phyloP scores from a whole-genome alignment of 2,113 vertebrate species.

The Macquaria australasica region DNA sequence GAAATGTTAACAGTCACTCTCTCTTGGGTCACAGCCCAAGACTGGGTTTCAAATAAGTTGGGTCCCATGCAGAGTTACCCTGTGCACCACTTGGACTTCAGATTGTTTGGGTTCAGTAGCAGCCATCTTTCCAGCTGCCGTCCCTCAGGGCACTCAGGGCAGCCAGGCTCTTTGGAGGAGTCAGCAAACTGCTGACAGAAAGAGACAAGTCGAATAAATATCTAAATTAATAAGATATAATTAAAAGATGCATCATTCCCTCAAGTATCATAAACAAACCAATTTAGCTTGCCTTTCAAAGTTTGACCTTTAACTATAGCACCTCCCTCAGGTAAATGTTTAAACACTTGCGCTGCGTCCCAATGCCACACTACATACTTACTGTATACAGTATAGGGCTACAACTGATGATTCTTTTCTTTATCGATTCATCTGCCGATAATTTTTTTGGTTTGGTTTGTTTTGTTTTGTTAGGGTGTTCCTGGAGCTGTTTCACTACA shows the following conservation, averaged over 20 bases:
- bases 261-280: background rate
- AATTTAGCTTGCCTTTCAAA: background rate
- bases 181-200: conserved; percentile 89
- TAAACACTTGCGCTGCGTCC: background rate
- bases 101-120: conserved; percentile 88
- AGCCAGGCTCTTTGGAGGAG: conserved; percentile 95
- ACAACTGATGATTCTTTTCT: background rate
- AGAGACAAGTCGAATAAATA: conserved; percentile 2
- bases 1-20: conserved; percentile 68
- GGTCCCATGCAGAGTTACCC: conserved; percentile 55
- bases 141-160: conserved; percentile 94
- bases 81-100: conserved; percentile 56
- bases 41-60: conserved; percentile 27
- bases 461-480: no score
- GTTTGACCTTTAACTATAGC: background rate
- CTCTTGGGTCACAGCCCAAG: conserved; percentile 48
- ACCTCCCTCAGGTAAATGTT: conserved; percentile 16
- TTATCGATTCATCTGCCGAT: no score
- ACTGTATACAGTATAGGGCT: background rate
- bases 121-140: conserved; percentile 96
- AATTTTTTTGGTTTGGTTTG: no score
- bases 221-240: background rate
- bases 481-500: no score
- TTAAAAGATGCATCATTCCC: background rate
- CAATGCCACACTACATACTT: background rate